Evolutionary conservation across 2,888 invertebrate genomes (phyloP).

Genomic region (Noctua comes): DNA sequence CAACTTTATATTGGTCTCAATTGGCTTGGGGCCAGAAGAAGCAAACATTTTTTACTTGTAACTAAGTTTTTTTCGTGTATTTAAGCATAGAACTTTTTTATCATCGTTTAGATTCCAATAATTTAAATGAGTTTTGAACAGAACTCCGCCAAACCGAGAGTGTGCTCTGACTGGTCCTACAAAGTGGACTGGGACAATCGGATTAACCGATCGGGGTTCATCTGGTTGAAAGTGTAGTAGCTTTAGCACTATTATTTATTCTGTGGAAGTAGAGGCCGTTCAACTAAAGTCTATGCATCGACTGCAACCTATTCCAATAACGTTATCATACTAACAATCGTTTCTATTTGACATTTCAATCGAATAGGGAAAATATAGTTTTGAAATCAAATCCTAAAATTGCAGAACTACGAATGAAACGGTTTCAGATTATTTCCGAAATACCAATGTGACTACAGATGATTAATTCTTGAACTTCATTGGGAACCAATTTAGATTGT

Average conservation of each 20-base stretch:
- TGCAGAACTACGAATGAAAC: constrained; percentile 10
- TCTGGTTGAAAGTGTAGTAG: background rate
- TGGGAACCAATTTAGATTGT: background rate
- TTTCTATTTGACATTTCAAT: constrained; percentile 12
- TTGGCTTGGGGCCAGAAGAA: background rate
- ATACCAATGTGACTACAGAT: background rate
- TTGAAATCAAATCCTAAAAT: background rate
- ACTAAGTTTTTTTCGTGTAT: no score
- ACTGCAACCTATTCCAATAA: constrained; percentile 6
- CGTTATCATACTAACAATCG: constrained; percentile 14
- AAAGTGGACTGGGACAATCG: background rate
- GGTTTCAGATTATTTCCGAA: background rate
- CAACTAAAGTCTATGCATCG: background rate
- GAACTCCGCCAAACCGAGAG: background rate
- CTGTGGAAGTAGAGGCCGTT: no score
- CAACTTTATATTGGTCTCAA: background rate
- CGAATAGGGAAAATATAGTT: background rate
- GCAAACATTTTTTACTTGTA: background rate
- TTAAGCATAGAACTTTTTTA: no score
- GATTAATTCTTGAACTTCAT: background rate
- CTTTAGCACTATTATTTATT: no score
- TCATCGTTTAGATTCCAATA: no score
- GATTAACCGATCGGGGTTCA: background rate
- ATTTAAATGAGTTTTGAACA: background rate
- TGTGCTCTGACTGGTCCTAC: background rate